These are phyloP conservation scores for Bothrops alternatus DNA, from an alignment of 2,797 vertebrate genomes.

Conservation along the genomic window DNA sequence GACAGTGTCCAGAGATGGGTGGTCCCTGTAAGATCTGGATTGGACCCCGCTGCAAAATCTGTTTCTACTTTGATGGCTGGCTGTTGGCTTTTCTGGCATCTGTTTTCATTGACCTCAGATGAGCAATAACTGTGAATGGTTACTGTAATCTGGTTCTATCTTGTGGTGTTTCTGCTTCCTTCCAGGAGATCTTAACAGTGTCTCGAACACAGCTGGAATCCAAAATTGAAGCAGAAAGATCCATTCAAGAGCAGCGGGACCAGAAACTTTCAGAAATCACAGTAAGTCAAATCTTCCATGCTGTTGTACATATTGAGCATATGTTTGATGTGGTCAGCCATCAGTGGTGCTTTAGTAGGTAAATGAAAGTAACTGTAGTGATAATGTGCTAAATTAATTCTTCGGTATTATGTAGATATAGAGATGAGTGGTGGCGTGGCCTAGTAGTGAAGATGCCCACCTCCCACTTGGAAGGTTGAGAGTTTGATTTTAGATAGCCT, in stretches of 20 bases:
- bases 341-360: neutral
- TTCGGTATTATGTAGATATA: neutral
- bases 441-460: neutral
- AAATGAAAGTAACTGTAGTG: neutral
- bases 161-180: neutral
- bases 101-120: neutral
- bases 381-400: neutral
- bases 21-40: neutral
- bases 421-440: neutral
- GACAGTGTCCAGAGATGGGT: neutral
- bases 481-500: neutral
- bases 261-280: conserved; percentile 18
- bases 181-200: conserved; percentile 3
- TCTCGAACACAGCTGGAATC: conserved; percentile 2
- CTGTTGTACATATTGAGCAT: neutral
- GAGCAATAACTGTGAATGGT: neutral
- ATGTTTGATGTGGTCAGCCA: neutral
- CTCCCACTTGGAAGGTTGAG: neutral
- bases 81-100: neutral
- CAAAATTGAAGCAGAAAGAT: neutral
- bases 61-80: neutral
- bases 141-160: neutral
- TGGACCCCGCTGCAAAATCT: neutral
- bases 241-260: neutral
- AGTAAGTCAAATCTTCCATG: neutral